Evolutionary conservation across 2,797 vertebrate genomes (phyloP), one percentile per base, ranked within the genome.

Genomic region (Pristis pectinata): DNA sequence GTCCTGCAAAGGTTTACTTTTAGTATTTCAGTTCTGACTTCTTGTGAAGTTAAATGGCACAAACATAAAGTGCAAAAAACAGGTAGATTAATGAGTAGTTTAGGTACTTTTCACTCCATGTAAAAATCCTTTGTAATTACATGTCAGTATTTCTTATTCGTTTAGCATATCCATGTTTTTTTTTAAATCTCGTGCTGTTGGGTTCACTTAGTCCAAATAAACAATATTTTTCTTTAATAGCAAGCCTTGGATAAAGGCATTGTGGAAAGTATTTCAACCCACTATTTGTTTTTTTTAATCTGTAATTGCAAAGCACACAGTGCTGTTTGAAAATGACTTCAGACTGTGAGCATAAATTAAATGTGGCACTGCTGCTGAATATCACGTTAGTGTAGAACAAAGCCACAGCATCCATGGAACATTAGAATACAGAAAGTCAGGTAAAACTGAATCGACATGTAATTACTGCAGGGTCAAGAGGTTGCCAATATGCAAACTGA

Each of bases 401-500:
- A 76, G 44, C 67, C 70, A 94, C 72, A n/a, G 44, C 41, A 76
- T 37, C 22, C 49, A 34, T 15, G 72, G 70, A 92, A 19, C 41
- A 76, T 94, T 94, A 76, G 92, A 44, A 94, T 94, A 92, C 70
- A 74, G 44, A 34, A 27, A 74, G 92, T 94, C 92, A 94, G 70
- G 70, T 94, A 56, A 94, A 94, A 94, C 44, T 74, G 70, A 94
- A 76, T 94, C 13, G 44, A 94, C 92, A 94, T 94, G 92, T 94
- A 94, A 74, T 94, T 94, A 94, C 70, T 76, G 61, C 72, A 94
- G 70, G 92, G 70, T 94, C 92, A 76, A 53, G 92, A 76, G 92
- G 92, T 94, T 94, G 34, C 92, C 92, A 94, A 94, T 94, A 94
- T 94, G 92, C 70, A 94, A 94, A 94, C 70, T 76, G 30, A 70